Base-by-base conservation (phyloP, 2,113 vertebrate genomes). In the Lipophrys pholis region DNA sequence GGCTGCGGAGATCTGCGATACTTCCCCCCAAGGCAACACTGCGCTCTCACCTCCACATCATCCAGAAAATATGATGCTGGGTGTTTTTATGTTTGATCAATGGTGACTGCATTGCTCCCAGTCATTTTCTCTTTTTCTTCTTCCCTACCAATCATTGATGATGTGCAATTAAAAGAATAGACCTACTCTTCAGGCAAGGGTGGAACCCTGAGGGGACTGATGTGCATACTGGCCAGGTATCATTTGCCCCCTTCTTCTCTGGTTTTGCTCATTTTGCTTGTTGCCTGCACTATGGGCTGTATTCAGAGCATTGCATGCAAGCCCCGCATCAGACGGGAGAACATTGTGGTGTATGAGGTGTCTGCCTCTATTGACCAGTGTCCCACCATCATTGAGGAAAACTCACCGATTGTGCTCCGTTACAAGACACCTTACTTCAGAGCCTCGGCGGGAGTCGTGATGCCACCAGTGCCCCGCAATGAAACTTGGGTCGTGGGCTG, bases 371-470 rank as follows among this genome's bases (percentile, higher is more conserved):
- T 99, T 77, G 97, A 99, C 92, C 96, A 96, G 85, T 94, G 95
- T 87, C 96, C 96, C 65, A 99, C 97, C 69, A 92, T 96, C 85
- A 97, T 99, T 58, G 97, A 99, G 85, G 97, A 99, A 94, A 98
- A 96, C 93, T 99, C 97, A 69, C 97, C 97, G 35, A 98, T 99
- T 90, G 97, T 99, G 84, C 94, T 99, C 89, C 96, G 97, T 59
- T 99, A 99, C 94, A 97, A 96, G 90, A 99, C 97, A 61, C 97
- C 97, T 59, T 99, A 99, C 91, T 99, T 99, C 94, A 96, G 97
- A 91, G 97, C 97, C 79, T 97, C 96, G 12, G 96, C 97, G 30
- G 95, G 96, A 45, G 95, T 98, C 80, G 95, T 96, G 85, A 97
- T 99, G 97, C 97, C 97, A 42, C 97, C 97, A 63, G 95, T 99